phyloP scores from a whole-genome alignment of 1,140 invertebrate species.

The Delia radicum region DNA sequence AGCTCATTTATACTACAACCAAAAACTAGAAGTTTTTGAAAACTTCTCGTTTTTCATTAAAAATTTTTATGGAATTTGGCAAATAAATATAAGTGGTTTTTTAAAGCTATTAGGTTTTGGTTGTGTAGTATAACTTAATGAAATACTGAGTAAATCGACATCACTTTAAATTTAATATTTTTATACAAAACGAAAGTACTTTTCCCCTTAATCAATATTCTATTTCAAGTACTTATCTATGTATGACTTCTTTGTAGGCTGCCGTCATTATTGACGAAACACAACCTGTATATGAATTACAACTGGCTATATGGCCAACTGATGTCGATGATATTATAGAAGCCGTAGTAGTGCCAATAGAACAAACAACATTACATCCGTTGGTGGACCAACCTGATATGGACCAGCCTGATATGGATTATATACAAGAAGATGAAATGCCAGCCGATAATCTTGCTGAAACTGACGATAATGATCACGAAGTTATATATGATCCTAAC shows the following conservation, averaged over 20 bases:
- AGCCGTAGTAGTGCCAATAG: constrained; percentile 3
- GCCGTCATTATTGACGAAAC: background rate
- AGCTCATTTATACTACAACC: too few relatives aligned
- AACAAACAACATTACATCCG: background rate
- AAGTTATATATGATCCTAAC: background rate
- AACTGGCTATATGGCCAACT: constrained; percentile 51
- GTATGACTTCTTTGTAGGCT: background rate
- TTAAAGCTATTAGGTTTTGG: too few relatives aligned
- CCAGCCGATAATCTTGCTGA: background rate
- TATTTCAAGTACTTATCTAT: too few relatives aligned
- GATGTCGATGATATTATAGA: constrained; percentile 41
- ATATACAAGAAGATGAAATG: background rate
- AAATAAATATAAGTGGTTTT: too few relatives aligned
- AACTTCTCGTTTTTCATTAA: too few relatives aligned
- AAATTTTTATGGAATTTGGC: too few relatives aligned
- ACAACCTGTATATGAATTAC: constrained; percentile 51
- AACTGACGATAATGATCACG: background rate
- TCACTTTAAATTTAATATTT: too few relatives aligned
- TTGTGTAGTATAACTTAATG: too few relatives aligned
- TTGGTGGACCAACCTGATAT: background rate
- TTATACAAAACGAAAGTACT: background rate
- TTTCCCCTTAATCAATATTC: background rate
- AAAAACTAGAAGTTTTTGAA: too few relatives aligned
- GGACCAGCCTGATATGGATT: background rate
- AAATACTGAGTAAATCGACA: too few relatives aligned